Base-by-base conservation (phyloP, 2,113 vertebrate species). In the Chloropsis cyanopogon region DNA sequence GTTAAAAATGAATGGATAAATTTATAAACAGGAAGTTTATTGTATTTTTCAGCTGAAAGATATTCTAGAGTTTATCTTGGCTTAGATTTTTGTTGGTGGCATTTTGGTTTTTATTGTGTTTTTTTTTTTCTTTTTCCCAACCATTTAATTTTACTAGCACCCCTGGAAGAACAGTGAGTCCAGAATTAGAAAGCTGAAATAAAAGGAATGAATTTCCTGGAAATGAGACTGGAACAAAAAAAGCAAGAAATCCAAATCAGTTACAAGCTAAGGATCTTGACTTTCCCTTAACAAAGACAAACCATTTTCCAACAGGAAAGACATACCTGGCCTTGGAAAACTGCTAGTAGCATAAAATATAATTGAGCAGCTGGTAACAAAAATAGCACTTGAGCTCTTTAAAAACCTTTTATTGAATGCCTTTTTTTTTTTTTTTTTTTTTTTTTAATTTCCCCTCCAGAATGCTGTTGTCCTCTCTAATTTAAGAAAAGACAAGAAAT, bases 1-100 rank as follows among this genome's bases (percentile, higher is more conserved):
- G 39, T 94, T 96, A 95, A 96, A 97, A 96, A 83, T 73, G 91
- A 96, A 97, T 93, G 80, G 53, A 26, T 91, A 39, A n/a, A 77
- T 91, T 97, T 91, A 79, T 80, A 95, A 93, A 88, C 77, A 95
- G 80, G 37, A 94, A 79, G 71, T 94, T 97, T 92, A 72, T 88
- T 92, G 21, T 79, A 54, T 92, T 93, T 83, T 82, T 79, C 47
- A 81, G 49, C 23, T 89, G 78, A 94, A 93, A 86, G 31, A 75
- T 53, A 88, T 65, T 80, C 42, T 77, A 64, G 75, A 70, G 82
- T 90, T 93, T 86, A 54, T 93, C 60, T 70, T 70, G 71, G 64
- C 33, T 93, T 71, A 24, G 56, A 39, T 73, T 86, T 86, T 85
- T 72, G 7, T 12, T 72, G 20, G 3, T 71, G 20, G 4, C 20